Base-by-base conservation (phyloP, 2,797 vertebrate species). In the Helicolenus hilgendorfi region DNA sequence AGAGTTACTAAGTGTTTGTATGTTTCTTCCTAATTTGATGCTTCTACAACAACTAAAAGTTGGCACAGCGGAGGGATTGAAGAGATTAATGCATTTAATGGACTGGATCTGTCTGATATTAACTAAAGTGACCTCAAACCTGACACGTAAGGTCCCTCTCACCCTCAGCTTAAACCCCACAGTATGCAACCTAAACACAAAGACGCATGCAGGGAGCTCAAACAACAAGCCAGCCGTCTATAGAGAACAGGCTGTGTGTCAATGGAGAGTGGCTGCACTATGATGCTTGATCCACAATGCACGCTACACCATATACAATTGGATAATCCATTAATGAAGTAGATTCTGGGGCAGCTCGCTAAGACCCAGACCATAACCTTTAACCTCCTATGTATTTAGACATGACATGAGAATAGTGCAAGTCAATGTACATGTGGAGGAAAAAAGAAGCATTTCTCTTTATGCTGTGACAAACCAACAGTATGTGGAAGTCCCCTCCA, bases 251-350 rank as follows among this genome's bases (percentile, higher is more conserved):
- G 33, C 64, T 68, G 20, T 18, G 64, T 68, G 72, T 55, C 56
- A 11, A 49, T 29, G 53, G 27, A 77, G 64, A 63, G 68, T 22
- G 76, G 68, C 55, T 27, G 49, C 65, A 70, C 75, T 18, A 41
- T 73, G 49, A 11, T 18, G 35, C 68, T 33, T 88, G 60, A 92
- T 89, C 86, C 75, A 67, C 84, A 83, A 63, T 69, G 58, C 84
- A 93, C 59, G 72, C 83, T 8, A 79, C 74, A 85, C 77, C 70
- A 63, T 64, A 38, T 82, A 77, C 83, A 92, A 92, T 79, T 92
- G 62, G 72, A 92, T 89, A 91, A 96, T 90, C 87, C 84, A 45
- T 79, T 80, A 94, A 93, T 91, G 75, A 95, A 92, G 71, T 29
- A 29, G 62, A 91, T 89, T 89, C 81, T 76, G 77, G 83, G 84